These are phyloP conservation scores for Mionectes macconnelli DNA, from an alignment of 2,113 vertebrate species.

Conservation along the genomic window DNA sequence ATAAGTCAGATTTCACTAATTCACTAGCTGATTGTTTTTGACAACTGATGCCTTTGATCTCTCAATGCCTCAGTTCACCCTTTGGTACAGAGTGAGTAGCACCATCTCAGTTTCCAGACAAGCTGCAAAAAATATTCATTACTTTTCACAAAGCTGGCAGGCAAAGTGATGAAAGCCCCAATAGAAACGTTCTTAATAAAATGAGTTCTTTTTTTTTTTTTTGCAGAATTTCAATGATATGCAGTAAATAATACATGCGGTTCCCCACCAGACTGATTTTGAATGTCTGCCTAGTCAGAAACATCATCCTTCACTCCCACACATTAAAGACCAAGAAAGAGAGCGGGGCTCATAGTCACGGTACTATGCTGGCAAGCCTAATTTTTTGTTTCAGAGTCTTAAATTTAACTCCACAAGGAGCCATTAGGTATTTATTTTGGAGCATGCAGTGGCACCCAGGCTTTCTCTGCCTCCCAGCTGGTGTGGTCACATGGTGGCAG, in stretches of 20 bases:
- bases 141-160: not conserved
- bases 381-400: not conserved
- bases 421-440: accelerated
- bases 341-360: accelerated
- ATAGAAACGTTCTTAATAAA: not conserved
- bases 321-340: not conserved
- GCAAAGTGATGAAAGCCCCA: not conserved
- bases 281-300: not conserved
- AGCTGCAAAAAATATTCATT: not conserved
- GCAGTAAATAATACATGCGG: not conserved
- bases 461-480: not conserved
- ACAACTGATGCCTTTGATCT: not conserved
- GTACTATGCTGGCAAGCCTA: no score
- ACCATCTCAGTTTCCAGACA: not conserved
- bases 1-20: not conserved
- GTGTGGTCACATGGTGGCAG: not conserved
- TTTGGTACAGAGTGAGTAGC: not conserved
- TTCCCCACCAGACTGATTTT: not conserved
- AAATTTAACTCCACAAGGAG: accelerated
- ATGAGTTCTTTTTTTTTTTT: accelerated
- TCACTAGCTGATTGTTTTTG: not conserved
- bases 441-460: accelerated
- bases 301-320: not conserved
- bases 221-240: not conserved
- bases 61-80: not conserved